Evolutionary conservation across 2,888 invertebrate species (phyloP), one percentile per base, ranked within the genome.

Genomic region (Meganola albula): DNA sequence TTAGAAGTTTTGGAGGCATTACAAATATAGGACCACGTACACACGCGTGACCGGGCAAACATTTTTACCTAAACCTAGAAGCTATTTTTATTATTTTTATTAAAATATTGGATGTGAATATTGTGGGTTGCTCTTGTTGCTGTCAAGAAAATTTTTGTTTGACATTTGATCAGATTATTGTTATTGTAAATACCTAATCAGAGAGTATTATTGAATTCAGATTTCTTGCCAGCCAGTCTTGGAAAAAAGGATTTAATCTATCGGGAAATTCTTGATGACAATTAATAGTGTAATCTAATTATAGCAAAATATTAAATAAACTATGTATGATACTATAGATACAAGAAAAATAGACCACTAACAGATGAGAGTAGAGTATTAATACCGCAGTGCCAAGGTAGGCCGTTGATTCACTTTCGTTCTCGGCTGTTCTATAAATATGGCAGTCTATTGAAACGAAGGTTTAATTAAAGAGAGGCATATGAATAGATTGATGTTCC

Each of bases 361-460:
- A 47, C 62, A 60, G 60, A 49, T 39, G 60, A 66, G 64, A 60
- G 59, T 48, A 35, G 46, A 44, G 69, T 83, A 82, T 79, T 72
- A 80, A 80, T 83, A 83, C 55, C 37, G 53, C 76, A 77, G 69
- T 74, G 83, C 79, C 84, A 84, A 83, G 83, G 84, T 67, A 65
- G 67, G 58, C 30, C 80, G 54, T 69, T 74, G 74, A 61, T 58
- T 52, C 50, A 54, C 76, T 78, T 76, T 78, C 72, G 48, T 75
- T 77, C 68, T 77, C 71, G 31, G 35, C 28, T 35, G 26, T 21
- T 45, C 57, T 59, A 68, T 66, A 59, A 67, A 66, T 72, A 71
- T 44, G 42, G 43, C 43, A 40, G 42, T 44, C 35, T 45, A 53
- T 48, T 39, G 25, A 9, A 24, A 27, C 37, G 13, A 24, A 9